Evolutionary conservation across 2,113 vertebrate genomes (phyloP).

Genomic region (Patagioenas fasciata): DNA sequence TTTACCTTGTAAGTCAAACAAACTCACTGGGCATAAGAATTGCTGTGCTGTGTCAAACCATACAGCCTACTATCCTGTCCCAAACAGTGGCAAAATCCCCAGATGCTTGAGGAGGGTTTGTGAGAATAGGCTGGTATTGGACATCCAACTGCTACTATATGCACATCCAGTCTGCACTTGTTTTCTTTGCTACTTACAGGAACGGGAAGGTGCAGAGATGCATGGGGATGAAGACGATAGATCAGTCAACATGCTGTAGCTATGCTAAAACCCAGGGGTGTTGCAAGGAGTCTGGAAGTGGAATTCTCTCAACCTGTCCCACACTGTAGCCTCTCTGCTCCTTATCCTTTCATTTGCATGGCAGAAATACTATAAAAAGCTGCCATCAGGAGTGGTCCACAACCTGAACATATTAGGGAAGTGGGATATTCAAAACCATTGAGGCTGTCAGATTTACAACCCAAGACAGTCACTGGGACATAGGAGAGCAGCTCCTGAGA

Average conservation of each 20-base stretch:
- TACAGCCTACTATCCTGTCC: neutral
- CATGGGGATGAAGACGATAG: neutral
- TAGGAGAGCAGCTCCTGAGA: neutral
- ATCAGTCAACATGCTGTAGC: neutral
- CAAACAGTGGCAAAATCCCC: neutral
- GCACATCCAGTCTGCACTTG: neutral
- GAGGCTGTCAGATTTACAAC: neutral
- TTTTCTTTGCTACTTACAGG: neutral
- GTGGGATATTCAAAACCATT: neutral
- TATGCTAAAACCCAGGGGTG: neutral
- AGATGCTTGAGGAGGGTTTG: neutral
- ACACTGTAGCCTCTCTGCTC: neutral
- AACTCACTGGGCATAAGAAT: neutral
- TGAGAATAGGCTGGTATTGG: neutral
- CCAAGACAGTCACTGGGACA: neutral
- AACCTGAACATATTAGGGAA: neutral
- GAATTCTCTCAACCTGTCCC: neutral
- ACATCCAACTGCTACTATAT: neutral
- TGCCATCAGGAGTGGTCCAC: neutral
- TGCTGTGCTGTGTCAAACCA: neutral
- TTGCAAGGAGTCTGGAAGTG: neutral
- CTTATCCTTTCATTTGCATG: neutral
- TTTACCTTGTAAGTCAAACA: neutral
- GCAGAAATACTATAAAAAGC: neutral
- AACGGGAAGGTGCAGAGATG: neutral